Base-by-base conservation (phyloP, 1,140 invertebrate genomes). In the Drosophila kanapiae region DNA sequence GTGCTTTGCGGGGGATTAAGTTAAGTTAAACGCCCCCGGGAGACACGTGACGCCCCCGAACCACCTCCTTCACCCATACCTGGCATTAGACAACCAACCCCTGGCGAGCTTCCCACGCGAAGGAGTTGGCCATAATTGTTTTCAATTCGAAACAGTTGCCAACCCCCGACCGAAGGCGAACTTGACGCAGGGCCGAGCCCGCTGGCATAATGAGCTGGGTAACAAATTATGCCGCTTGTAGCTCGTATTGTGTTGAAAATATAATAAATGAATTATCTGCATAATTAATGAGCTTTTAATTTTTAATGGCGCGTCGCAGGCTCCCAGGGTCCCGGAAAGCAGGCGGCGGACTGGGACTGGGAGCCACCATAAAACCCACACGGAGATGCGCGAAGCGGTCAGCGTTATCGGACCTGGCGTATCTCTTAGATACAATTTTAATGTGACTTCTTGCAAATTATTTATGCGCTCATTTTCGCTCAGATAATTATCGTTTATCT, bases 401-500 rank as follows among this genome's bases (percentile, higher is more conserved):
- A 65, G 59, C 45, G 31, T 69, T 91, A 91, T 91, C 87, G 78
- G 75, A 58, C 70, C 65, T 59, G 57, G 75, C 72, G 74, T 91
- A 91, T 91, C 87, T 91, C 54, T 88, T 84, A 88, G 83, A 83
- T 91, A 91, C 87, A 91, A 83, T 91, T 91, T 92, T 91, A 91
- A 91, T 91, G 91, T 84, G 85, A 88, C 82, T 90, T 91, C 80
- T 91, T 91, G 83, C 81, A 92, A 91, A 92, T 92, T 90, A 91
- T 92, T 92, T 90, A 92, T 92, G 91, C 72, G 82, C 82, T 87
- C 86, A 77, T 91, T 91, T 91, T 91, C 82, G 84, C 82, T 71
- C 84, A 92, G 87, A 92, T 92, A 92, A 91, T 92, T 92, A 92
- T 88, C 87, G 87, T 91, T 92, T 92, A 92, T 92, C 87, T 92